Base-by-base conservation (phyloP, 2,113 vertebrate species). In the human region DNA sequence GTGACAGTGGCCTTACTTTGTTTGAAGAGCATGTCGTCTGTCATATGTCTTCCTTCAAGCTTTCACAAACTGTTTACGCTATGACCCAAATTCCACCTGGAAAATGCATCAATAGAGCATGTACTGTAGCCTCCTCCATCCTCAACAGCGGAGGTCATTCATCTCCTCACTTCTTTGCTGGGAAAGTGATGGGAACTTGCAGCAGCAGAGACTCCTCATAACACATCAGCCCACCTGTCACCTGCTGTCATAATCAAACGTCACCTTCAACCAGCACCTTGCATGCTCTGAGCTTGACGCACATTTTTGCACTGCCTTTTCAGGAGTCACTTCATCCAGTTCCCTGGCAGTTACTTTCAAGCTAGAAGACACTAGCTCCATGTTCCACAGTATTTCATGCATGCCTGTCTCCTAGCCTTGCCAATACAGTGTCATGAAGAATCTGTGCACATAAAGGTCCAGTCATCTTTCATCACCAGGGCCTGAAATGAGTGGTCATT, bases 301-400 rank as follows among this genome's bases (percentile, higher is more conserved):
- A 0, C 0, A 23, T 0, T 25, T 25, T 2, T 16, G 8, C 12
- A 0, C 0, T 0, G 4, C 16, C 13, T 20, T 45, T 35, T 4
- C 3, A 20, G 30, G 55, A 35, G 32, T 30, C 43, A 1, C 64
- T 8, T 68, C 40, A 7, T 13, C 50, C 11, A 0, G 30, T 23
- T 3, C 23, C 2, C 14, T 18, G 8, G 25, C 7, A 6, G 8
- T 35, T 12, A 0, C 48, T 40, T 3, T 6, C 0, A 0, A 85
- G 23, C 38, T 4, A 4, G 18, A 59, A 8, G 52, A 35, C 0
- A 1, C 8, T 4, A 12, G 17, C 45, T 59, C 38, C 3, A 3
- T 8, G 5, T 35, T 5, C 3, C n/a, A 3, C 12, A 0, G 30
- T 7, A 0, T 14, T 11, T 6, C 3, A 0, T 0, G 8, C 32